Evolutionary conservation across 2,113 vertebrate species (phyloP).

Genomic region (Larimichthys crocea): DNA sequence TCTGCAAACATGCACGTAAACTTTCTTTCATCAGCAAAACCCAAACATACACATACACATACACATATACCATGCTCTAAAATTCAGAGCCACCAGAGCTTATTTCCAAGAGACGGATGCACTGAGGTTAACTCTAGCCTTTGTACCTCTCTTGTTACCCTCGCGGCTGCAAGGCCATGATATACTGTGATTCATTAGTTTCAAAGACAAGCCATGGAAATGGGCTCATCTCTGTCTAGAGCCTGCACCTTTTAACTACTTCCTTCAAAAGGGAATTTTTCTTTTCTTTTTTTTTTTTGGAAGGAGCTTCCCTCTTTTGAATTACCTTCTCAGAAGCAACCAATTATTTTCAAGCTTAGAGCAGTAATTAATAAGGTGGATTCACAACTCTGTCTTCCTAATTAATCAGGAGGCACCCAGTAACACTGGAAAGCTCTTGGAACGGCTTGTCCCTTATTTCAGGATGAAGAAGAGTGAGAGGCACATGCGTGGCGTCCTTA

Average conservation of each 20-base stretch:
- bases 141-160: slow-evolving; percentile 59
- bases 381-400: slow-evolving; percentile 49
- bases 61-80: slow-evolving; percentile 17
- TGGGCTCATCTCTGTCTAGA: slow-evolving; percentile 62
- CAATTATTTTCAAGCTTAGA: slow-evolving; percentile 83
- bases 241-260: slow-evolving; percentile 68
- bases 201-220: slow-evolving; percentile 70
- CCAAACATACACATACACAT: slow-evolving; percentile 1
- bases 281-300: slow-evolving; percentile 57
- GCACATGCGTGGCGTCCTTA: neutral
- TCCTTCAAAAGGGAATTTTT: slow-evolving; percentile 67
- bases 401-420: slow-evolving; percentile 67
- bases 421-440: slow-evolving; percentile 54
- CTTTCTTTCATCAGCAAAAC: slow-evolving; percentile 42
- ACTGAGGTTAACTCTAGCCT: slow-evolving; percentile 55
- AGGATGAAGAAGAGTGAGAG: slow-evolving; percentile 34
- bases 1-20: slow-evolving; percentile 12
- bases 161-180: slow-evolving; percentile 66
- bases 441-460: slow-evolving; percentile 26
- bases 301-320: slow-evolving; percentile 67
- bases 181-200: slow-evolving; percentile 75
- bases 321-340: slow-evolving; percentile 70
- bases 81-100: slow-evolving; percentile 37
- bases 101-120: slow-evolving; percentile 46
- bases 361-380: slow-evolving; percentile 78